Evolutionary conservation across 2,888 invertebrate species (phyloP).

Genomic region (Orthosia cruda): DNA sequence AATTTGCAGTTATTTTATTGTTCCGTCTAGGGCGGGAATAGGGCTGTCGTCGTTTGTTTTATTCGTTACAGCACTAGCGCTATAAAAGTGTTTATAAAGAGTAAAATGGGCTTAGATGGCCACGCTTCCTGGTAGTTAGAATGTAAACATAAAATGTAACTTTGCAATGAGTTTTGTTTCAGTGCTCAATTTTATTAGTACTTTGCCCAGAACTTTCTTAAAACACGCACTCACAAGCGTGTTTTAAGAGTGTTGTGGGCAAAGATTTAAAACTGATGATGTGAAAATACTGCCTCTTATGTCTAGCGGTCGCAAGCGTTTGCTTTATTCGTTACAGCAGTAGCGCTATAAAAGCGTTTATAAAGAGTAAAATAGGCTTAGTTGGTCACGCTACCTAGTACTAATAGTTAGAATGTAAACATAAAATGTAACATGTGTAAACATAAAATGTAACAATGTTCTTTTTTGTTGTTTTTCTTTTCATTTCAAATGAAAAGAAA

Average conservation of each 20-base stretch:
- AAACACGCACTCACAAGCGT: not conserved
- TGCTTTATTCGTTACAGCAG: constrained; percentile 70
- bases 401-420: too few species aligned
- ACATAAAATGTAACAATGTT: too few species aligned
- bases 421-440: too few species aligned
- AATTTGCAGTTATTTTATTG: constrained; percentile 71
- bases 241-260: not conserved
- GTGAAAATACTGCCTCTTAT: too few species aligned
- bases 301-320: constrained; percentile 30
- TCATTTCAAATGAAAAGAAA: too few species aligned
- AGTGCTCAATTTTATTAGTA: constrained; percentile 10
- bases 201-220: too few species aligned
- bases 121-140: constrained; percentile 45
- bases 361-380: constrained; percentile 68
- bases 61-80: constrained; percentile 63
- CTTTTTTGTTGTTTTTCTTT: too few species aligned
- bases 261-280: not conserved
- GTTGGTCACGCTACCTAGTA: constrained; percentile 42
- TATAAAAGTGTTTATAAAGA: constrained; percentile 69
- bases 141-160: constrained; percentile 56
- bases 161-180: constrained; percentile 48
- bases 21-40: constrained; percentile 66
- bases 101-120: constrained; percentile 63
- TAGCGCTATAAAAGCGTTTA: constrained; percentile 62
- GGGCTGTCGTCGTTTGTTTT: constrained; percentile 71